These are phyloP conservation scores for Diplodus puntazzo DNA, from an alignment of 2,797 vertebrate genomes.

Conservation along the genomic window DNA sequence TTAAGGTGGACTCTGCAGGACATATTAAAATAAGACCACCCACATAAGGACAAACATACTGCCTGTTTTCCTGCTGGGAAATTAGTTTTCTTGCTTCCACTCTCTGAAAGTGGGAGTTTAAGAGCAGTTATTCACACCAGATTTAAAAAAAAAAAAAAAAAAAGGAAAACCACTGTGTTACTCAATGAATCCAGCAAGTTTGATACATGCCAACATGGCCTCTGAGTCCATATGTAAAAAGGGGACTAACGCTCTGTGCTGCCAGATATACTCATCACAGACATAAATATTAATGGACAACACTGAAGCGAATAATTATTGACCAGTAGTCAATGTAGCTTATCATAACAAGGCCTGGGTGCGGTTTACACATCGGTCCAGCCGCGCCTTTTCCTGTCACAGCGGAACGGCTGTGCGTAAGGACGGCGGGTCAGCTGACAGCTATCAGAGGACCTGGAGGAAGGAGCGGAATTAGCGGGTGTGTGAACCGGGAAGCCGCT, in stretches of 20 bases:
- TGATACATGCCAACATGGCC: neutral
- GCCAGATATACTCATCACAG: neutral
- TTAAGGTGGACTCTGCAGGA: constrained; percentile 14
- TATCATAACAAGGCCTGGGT: constrained; percentile 76
- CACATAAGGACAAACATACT: neutral
- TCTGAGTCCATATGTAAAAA: neutral
- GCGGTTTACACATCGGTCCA: constrained; percentile 68
- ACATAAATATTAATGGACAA: neutral
- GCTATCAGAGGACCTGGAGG: constrained; percentile 51
- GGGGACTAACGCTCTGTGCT: rapidly evolving
- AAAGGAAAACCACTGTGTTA: neutral
- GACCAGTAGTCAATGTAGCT: constrained; percentile 11
- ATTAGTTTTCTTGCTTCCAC: neutral
- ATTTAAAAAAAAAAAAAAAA: neutral
- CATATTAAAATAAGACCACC: constrained; percentile 30
- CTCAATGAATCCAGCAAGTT: neutral
- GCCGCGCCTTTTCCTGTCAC: constrained; percentile 84
- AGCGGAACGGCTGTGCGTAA: constrained; percentile 65
- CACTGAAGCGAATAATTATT: constrained; percentile 3
- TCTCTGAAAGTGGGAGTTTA: neutral
- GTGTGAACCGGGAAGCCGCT: constrained; percentile 56
- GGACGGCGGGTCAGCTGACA: constrained; percentile 84
- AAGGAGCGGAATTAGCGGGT: constrained; percentile 71
- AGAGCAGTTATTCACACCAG: neutral
- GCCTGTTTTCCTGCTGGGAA: neutral